phyloP scores from a whole-genome alignment of 1,140 invertebrate species.

The Latrodectus geometricus region DNA sequence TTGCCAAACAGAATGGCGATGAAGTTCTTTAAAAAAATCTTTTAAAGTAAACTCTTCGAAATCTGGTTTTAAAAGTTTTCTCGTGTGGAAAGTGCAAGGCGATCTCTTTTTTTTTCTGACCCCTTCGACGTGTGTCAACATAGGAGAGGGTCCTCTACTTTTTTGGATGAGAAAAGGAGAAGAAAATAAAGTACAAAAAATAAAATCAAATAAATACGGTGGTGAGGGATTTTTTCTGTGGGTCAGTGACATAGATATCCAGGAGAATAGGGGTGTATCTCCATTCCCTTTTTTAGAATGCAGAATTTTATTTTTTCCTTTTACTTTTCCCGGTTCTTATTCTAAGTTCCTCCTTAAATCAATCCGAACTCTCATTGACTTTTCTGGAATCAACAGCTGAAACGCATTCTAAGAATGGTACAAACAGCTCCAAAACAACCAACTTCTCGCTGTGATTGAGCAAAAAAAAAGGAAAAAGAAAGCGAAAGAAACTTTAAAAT shows the following conservation, averaged over 20 bases:
- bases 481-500: too few relatives aligned
- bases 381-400: neutral
- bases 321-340: neutral
- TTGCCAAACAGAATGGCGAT: slow-evolving; percentile 51
- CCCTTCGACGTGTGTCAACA: slow-evolving; percentile 55
- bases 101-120: slow-evolving; percentile 14
- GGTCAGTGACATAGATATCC: slow-evolving; percentile 48
- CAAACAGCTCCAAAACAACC: neutral
- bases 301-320: neutral
- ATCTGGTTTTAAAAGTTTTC: slow-evolving; percentile 59
- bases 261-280: slow-evolving; percentile 23
- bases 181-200: slow-evolving; percentile 8
- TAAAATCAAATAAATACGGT: slow-evolving; percentile 47
- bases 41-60: slow-evolving; percentile 55
- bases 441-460: too few relatives aligned
- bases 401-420: neutral
- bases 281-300: slow-evolving; percentile 50
- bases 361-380: neutral
- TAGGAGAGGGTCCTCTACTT: slow-evolving; percentile 9
- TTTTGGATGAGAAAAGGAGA: too few relatives aligned
- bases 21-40: slow-evolving; percentile 41
- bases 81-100: slow-evolving; percentile 46
- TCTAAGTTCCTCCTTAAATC: neutral
- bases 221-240: slow-evolving; percentile 28
- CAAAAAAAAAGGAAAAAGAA: too few relatives aligned